Base-by-base conservation (phyloP, 2,113 vertebrate genomes). In the Strix aluco region DNA sequence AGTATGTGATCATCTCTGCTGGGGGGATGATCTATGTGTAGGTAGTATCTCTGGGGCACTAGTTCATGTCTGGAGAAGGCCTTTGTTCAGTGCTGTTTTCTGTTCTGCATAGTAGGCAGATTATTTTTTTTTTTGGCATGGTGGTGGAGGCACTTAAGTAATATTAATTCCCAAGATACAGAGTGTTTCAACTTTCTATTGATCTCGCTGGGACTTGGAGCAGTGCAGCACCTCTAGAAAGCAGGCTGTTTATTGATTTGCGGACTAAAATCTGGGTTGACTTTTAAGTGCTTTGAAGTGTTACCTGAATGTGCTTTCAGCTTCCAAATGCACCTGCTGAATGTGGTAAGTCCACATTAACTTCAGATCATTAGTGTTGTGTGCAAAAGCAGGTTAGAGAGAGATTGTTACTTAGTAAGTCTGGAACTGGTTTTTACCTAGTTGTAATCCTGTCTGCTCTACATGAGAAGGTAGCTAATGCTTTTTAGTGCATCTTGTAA, bases 261-360 rank as follows among this genome's bases (percentile, higher is more conserved):
- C 3, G 1, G 14, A 34, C 32, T 89, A 47, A 81, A 94, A 81
- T 61, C 14, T 72, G 46, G 23, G 9, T 81, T 74, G 23, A 49
- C 34, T 74, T 79, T 18, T 51, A 85, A 51, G 62, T n/a, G 20
- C 34, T 74, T 79, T 18, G 47, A 85, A 51, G 62, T n/a, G 20
- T 57, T 73, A 65, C 15, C 25, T 62, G 47, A 90, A 72, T 23
- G 18, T 70, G 15, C 16, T 79, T 81, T 91, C 61, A 26, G 57
- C 78, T 91, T 87, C 49, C n/a, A 57, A 3, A 12, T 42, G 36
- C 8, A 52, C 21, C 26, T 74, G 32, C 23, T 55, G 46, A 30
- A 82, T 0, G 0, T 15, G 40, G 40, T 40, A 55, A 20, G 25
- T 73, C 34, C 26, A 26, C 2, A 1, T 42, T 15, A 52, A 72